These are phyloP conservation scores for Alosa sapidissima DNA, from an alignment of 2,797 vertebrate genomes.

Conservation along the genomic window DNA sequence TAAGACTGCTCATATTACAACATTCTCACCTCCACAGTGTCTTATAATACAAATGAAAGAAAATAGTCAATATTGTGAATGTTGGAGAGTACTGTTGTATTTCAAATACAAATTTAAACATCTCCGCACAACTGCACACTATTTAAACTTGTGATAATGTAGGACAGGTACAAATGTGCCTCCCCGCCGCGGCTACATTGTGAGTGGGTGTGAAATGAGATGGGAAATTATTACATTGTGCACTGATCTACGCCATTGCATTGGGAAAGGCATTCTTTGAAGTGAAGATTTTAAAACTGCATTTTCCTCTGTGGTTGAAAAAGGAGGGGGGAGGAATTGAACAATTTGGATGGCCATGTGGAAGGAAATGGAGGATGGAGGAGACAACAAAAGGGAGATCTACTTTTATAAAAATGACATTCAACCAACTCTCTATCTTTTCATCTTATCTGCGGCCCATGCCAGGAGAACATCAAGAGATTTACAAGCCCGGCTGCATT, in stretches of 20 bases:
- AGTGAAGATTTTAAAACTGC: constrained; percentile 33
- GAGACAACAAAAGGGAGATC: constrained; percentile 47
- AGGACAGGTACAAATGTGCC: constrained; percentile 15
- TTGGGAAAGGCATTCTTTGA: constrained; percentile 25
- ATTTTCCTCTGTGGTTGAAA: neutral
- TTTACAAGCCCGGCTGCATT: constrained; percentile 62
- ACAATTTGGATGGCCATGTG: constrained; percentile 34
- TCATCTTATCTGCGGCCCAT: constrained; percentile 45
- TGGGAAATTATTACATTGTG: constrained; percentile 47
- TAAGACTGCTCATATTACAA: neutral
- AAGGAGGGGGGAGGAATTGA: neutral
- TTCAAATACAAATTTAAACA: constrained; percentile 12
- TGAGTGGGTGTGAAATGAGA: constrained; percentile 28
- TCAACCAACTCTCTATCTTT: constrained; percentile 54
- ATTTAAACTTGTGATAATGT: constrained; percentile 21
- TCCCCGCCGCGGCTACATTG: neutral
- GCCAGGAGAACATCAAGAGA: constrained; percentile 60
- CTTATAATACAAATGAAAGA: neutral
- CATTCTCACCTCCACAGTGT: neutral
- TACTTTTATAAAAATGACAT: constrained; percentile 41
- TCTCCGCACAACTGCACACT: constrained; percentile 3
- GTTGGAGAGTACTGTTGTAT: neutral
- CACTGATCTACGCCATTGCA: constrained; percentile 43
- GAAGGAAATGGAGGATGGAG: constrained; percentile 15
- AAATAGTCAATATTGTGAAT: constrained; percentile 13